Evolutionary conservation across 2,113 vertebrate genomes (phyloP).

Genomic region (Lophotis ruficrista): DNA sequence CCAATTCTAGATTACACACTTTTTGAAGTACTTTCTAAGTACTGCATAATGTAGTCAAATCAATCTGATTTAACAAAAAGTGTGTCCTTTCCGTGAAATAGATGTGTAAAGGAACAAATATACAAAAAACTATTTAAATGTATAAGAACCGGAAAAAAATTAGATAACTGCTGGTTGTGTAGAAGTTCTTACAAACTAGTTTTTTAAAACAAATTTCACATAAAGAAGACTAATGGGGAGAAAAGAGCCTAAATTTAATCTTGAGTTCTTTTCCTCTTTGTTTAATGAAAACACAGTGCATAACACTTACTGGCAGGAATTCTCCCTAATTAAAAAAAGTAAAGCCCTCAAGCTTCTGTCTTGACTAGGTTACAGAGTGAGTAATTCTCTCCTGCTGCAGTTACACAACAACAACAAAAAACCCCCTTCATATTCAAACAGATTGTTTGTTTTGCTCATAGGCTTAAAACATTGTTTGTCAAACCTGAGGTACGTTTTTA

Average conservation of each 20-base stretch:
- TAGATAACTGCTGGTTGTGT: background rate
- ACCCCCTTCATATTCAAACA: background rate
- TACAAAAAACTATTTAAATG: background rate
- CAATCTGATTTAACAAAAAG: background rate
- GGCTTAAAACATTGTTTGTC: background rate
- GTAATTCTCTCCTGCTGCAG: background rate
- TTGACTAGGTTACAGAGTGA: background rate
- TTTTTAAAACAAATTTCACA: background rate
- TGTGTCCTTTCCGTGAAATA: background rate
- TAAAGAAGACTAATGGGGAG: background rate
- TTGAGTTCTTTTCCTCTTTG: background rate
- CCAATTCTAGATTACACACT: background rate
- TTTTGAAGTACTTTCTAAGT: background rate
- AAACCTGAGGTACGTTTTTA: background rate
- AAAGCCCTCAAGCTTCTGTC: background rate
- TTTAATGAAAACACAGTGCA: background rate
- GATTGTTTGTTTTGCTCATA: background rate
- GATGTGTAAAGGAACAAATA: background rate
- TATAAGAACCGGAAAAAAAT: background rate
- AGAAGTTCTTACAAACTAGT: background rate
- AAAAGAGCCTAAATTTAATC: background rate
- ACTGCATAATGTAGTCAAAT: background rate
- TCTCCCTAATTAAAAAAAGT: background rate
- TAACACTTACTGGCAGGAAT: background rate
- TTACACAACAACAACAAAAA: background rate